Evolutionary conservation across 2,888 invertebrate genomes (phyloP).

Genomic region (Cheilosia impressa): DNA sequence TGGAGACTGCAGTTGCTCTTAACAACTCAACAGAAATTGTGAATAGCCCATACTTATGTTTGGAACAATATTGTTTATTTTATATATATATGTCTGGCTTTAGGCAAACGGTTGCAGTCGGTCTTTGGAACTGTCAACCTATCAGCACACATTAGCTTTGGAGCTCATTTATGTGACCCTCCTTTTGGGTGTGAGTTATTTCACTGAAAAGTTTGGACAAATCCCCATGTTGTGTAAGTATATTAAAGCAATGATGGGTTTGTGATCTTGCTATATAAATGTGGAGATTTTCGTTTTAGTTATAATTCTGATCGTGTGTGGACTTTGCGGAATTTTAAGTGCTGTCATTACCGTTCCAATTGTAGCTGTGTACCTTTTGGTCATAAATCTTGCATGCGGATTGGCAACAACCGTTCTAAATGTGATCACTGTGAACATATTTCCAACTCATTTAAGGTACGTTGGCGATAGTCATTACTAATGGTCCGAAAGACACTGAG

Average conservation of each 20-base stretch:
- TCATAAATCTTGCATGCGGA: constrained; percentile 50
- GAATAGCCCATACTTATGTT: background rate
- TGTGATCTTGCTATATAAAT: background rate
- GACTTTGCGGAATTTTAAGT: constrained; percentile 44
- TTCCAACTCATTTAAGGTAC: constrained; percentile 66
- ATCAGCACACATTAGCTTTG: constrained; percentile 77
- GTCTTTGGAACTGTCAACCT: constrained; percentile 78
- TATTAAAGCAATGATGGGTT: background rate
- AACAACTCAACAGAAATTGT: constrained; percentile 26
- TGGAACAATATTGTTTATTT: background rate
- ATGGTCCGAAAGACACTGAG: too few species aligned
- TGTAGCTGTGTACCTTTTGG: constrained; percentile 45
- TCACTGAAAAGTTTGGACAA: constrained; percentile 77
- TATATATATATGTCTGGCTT: background rate
- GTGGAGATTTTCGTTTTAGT: constrained; percentile 28
- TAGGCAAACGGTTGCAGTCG: constrained; percentile 28
- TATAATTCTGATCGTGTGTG: constrained; percentile 52
- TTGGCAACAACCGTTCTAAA: constrained; percentile 56
- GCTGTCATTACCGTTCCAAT: constrained; percentile 43
- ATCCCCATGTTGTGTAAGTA: constrained; percentile 76
- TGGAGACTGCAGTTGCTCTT: constrained; percentile 13
- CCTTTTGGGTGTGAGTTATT: constrained; percentile 76
- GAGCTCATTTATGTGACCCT: constrained; percentile 78
- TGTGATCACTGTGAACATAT: constrained; percentile 63
- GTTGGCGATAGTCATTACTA: too few species aligned